Evolutionary conservation across 2,797 vertebrate genomes (phyloP).

Genomic region (Helarctos malayanus): DNA sequence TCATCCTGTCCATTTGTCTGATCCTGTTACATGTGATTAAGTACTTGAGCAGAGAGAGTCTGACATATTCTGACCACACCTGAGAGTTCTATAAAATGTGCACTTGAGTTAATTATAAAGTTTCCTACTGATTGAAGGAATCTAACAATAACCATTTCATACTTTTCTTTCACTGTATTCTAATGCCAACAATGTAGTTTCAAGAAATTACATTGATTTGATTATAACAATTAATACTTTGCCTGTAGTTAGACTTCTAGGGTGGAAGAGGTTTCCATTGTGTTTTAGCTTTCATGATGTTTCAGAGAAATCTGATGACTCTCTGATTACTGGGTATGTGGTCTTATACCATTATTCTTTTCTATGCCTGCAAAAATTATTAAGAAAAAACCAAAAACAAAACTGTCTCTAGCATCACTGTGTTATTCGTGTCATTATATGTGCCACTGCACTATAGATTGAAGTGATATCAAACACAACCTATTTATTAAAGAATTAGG

Average conservation of each 20-base stretch:
- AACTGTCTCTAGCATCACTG: background rate
- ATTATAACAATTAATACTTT: background rate
- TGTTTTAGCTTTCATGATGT: background rate
- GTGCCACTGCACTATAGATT: background rate
- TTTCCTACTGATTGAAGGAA: background rate
- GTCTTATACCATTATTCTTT: background rate
- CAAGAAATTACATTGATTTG: background rate
- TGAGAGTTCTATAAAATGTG: background rate
- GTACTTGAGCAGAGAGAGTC: background rate
- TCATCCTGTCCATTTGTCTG: background rate
- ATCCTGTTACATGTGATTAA: accelerated
- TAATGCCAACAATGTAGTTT: background rate
- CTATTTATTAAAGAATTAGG: background rate
- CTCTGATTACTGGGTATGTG: background rate
- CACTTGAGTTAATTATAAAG: background rate
- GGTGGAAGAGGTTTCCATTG: background rate
- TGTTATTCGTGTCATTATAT: background rate
- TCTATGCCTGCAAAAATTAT: background rate
- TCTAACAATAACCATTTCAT: background rate
- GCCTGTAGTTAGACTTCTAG: background rate
- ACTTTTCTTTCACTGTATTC: background rate
- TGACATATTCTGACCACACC: background rate
- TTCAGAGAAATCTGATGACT: background rate
- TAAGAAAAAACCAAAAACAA: background rate
- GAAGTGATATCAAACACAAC: background rate